Evolutionary conservation across 2,888 invertebrate genomes (phyloP).

Genomic region (Lasius platythorax): DNA sequence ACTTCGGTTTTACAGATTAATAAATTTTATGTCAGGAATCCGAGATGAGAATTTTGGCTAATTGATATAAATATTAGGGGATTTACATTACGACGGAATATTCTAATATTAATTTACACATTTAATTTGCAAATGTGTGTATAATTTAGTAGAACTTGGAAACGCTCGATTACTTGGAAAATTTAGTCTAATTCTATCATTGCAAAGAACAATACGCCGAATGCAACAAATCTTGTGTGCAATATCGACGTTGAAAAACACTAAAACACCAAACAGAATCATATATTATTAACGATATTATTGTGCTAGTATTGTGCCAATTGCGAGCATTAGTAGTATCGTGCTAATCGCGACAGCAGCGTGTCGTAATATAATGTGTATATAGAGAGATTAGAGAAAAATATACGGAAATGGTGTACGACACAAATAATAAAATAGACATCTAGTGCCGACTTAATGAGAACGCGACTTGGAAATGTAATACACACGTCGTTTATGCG

Average conservation of each 20-base stretch:
- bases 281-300: conserved; percentile 17
- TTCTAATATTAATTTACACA: conserved; percentile 11
- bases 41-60: background rate
- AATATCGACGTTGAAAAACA: conserved; percentile 32
- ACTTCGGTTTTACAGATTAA: background rate
- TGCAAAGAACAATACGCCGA: conserved; percentile 9
- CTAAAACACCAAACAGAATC: conserved; percentile 39
- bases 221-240: conserved; percentile 23
- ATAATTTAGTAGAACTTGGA: background rate
- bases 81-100: background rate
- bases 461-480: conserved; percentile 21
- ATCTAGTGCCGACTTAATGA: conserved; percentile 19
- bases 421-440: conserved; percentile 14
- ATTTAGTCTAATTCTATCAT: background rate
- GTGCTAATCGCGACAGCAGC: conserved; percentile 10
- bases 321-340: conserved; percentile 8
- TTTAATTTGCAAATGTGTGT: conserved; percentile 1
- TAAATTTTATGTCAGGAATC: conserved; percentile 23
- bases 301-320: conserved; percentile 41
- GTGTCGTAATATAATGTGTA: conserved; percentile 8
- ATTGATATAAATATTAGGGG: background rate
- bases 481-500: conserved; percentile 51
- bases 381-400: background rate
- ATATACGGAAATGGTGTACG: background rate
- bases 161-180: background rate